A percentile compares a stretch with the other conserved stretches of the same genome.
These are phyloP conservation scores for cattle (Bos taurus) DNA, from an alignment of 2,113 vertebrate genomes.

Conservation along the genomic window ARS-UCD2.0 NC_037332.1:15548001-15548500, in stretches of 20 bases:
- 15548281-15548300: background rate
- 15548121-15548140: fast-evolving
- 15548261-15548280: background rate
- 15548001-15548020: background rate
- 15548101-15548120: background rate
- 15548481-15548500: background rate
- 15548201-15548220: background rate
- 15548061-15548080: background rate
- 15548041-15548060: background rate
- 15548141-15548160: background rate
- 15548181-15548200: background rate
- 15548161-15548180: background rate
- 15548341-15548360: background rate
- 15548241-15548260: background rate
- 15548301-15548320: background rate
- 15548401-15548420: background rate
- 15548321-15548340: background rate
- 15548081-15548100: background rate
- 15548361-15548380: background rate
- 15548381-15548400: background rate
- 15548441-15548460: background rate
- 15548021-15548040: background rate
- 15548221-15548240: background rate
- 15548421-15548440: background rate
- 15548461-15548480: background rate